These are phyloP conservation scores for Sinhomidia bicolor DNA, from an alignment of 2,888 invertebrate genomes.

Conservation along the genomic window DNA sequence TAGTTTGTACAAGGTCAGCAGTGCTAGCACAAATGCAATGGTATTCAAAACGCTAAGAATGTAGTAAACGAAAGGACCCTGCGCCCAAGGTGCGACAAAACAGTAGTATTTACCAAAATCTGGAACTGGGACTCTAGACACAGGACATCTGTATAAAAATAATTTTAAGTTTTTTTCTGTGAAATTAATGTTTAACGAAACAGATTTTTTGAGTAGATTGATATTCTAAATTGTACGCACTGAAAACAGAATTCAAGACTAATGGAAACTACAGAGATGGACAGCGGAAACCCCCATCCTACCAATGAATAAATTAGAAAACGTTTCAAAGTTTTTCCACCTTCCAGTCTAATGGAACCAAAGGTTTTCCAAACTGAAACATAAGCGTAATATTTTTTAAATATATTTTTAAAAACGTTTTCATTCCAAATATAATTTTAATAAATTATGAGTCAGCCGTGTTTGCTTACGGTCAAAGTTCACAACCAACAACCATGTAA, in stretches of 20 bases:
- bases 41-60: conserved; percentile 50
- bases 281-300: conserved; percentile 60
- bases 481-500: conserved; percentile 63
- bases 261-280: conserved; percentile 46
- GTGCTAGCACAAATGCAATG: conserved; percentile 15
- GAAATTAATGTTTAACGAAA: background rate
- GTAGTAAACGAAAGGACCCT: conserved; percentile 64
- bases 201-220: background rate
- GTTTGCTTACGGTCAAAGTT: conserved; percentile 55
- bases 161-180: background rate
- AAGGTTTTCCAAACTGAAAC: conserved; percentile 67
- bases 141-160: conserved; percentile 46
- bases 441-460: background rate
- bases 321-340: conserved; percentile 21
- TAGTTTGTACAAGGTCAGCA: conserved; percentile 27
- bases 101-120: conserved; percentile 59
- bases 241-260: conserved; percentile 23
- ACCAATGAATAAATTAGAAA: conserved; percentile 28
- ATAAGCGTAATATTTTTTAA: no score
- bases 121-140: conserved; percentile 31
- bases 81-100: conserved; percentile 65
- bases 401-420: background rate
- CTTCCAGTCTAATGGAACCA: conserved; percentile 34
- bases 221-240: conserved; percentile 17
- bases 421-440: background rate